Evolutionary conservation across 2,888 invertebrate species (phyloP).

Genomic region (Clostera curtula): DNA sequence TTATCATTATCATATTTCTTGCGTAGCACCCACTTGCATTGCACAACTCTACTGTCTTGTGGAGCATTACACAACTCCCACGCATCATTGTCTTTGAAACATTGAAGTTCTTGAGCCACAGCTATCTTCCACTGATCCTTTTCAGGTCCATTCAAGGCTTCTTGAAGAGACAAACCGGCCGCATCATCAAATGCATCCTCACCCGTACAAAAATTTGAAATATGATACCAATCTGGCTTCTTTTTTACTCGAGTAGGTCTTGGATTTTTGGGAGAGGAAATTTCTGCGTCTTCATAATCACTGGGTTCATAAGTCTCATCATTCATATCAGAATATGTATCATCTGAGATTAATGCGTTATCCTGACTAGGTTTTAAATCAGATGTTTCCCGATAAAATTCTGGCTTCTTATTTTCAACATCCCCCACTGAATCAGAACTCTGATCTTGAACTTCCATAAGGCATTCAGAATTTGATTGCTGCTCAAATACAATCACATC

Average conservation of each 20-base stretch:
- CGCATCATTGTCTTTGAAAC: background rate
- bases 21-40: no score
- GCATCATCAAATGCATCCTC: background rate
- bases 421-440: no score
- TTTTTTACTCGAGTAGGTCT: background rate
- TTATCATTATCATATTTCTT: slow-evolving; percentile 6
- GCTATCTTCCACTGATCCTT: slow-evolving; percentile 4
- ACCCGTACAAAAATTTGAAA: slow-evolving; percentile 1
- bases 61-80: background rate
- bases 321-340: no score
- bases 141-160: slow-evolving; percentile 5
- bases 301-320: slow-evolving; percentile 1
- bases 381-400: background rate
- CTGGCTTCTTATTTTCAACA: background rate
- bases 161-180: background rate
- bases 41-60: no score
- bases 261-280: no score
- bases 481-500: no score
- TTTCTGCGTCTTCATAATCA: background rate
- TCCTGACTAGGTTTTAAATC: background rate
- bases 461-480: background rate
- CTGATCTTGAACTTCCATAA: background rate
- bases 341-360: background rate
- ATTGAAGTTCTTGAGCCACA: slow-evolving; percentile 4
- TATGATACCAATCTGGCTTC: background rate